Evolutionary conservation across 2,888 invertebrate genomes (phyloP).

Genomic region (Oxycera nigricornis): DNA sequence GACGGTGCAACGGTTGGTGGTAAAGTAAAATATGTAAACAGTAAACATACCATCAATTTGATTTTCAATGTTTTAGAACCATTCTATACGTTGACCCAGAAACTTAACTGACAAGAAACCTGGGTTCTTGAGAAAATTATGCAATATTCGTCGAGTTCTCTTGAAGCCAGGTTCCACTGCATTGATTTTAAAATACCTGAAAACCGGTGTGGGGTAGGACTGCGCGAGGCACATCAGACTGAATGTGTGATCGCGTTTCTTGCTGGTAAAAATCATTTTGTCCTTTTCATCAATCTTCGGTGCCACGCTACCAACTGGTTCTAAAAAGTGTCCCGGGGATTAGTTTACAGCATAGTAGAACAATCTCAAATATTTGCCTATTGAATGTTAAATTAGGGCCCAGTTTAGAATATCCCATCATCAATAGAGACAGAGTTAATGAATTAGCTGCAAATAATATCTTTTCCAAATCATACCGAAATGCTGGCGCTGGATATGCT

Average conservation of each 20-base stretch:
- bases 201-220: slow-evolving; percentile 66
- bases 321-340: too few species aligned
- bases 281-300: slow-evolving; percentile 67
- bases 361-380: background rate
- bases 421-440: background rate
- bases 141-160: too few species aligned
- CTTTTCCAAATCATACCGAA: slow-evolving; percentile 63
- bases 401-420: background rate
- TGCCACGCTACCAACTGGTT: slow-evolving; percentile 64
- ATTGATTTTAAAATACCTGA: slow-evolving; percentile 48
- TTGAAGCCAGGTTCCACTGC: background rate
- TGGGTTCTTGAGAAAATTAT: too few species aligned
- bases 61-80: too few species aligned
- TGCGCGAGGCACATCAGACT: slow-evolving; percentile 77
- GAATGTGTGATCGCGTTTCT: slow-evolving; percentile 58
- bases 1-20: too few species aligned
- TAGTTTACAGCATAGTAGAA: background rate
- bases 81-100: too few species aligned
- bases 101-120: too few species aligned
- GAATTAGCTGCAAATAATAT: too few species aligned
- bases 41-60: too few species aligned
- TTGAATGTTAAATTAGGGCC: background rate
- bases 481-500: slow-evolving; percentile 71
- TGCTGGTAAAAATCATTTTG: slow-evolving; percentile 57
- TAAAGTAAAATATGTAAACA: too few species aligned